phyloP scores from a whole-genome alignment of 2,797 vertebrate species.

The Onychomys leucogaster region DNA sequence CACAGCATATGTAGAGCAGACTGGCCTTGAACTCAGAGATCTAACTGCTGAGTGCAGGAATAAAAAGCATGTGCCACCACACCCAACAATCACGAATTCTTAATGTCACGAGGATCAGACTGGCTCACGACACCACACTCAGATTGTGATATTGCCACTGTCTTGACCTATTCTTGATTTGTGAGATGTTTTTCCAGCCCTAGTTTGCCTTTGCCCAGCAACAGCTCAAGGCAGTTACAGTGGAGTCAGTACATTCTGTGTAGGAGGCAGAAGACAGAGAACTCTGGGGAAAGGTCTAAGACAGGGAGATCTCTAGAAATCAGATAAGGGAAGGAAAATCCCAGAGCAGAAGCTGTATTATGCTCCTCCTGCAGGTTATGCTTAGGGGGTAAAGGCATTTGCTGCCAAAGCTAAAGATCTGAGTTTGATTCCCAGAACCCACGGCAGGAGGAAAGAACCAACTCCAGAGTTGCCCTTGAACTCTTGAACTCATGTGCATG shows the following conservation, averaged over 20 bases:
- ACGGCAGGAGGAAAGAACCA: not conserved
- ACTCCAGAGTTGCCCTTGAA: not conserved
- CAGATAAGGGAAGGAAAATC: constrained; percentile 37
- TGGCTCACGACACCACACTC: not conserved
- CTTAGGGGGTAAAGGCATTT: not conserved
- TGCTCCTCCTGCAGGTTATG: constrained; percentile 17
- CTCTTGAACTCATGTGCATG: not conserved
- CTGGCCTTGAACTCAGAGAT: not conserved
- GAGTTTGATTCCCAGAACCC: not conserved
- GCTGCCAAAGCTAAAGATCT: not conserved
- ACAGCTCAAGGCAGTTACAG: not conserved
- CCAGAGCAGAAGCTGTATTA: not conserved
- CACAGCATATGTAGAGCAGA: not conserved
- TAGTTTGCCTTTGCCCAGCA: not conserved
- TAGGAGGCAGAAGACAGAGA: not conserved
- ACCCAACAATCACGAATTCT: not conserved
- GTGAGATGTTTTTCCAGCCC: not conserved
- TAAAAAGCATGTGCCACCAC: not conserved
- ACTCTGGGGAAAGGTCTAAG: not conserved
- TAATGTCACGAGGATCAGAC: not conserved
- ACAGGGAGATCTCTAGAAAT: not conserved
- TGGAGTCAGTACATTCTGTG: not conserved
- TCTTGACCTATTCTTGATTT: not conserved
- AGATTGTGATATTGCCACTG: not conserved
- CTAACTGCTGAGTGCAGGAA: not conserved